phyloP scores from a whole-genome alignment of 2,797 vertebrate species.

The Botia almorhae region DNA sequence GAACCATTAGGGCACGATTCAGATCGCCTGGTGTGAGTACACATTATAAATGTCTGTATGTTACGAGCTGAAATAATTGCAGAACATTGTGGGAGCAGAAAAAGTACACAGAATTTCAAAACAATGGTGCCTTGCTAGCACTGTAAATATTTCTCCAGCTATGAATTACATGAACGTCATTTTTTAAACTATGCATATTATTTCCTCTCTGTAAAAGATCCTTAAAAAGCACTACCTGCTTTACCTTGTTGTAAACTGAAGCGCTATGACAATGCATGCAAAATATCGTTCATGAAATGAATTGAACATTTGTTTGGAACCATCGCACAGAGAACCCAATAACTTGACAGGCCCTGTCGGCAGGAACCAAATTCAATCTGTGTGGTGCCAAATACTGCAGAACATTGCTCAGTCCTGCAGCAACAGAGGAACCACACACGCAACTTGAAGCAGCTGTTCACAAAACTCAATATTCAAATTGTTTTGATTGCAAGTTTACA shows the following conservation, averaged over 20 bases:
- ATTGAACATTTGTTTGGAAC: conserved; percentile 75
- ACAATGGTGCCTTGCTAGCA: not conserved
- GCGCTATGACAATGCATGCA: not conserved
- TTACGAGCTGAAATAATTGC: not conserved
- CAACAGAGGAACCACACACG: conserved; percentile 69
- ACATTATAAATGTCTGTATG: too few species aligned
- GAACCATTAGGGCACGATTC: too few species aligned
- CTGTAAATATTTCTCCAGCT: not conserved
- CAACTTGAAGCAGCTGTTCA: not conserved
- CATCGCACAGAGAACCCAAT: conserved; percentile 71
- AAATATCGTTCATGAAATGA: not conserved
- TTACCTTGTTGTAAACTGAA: not conserved
- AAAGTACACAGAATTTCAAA: not conserved
- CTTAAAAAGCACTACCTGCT: too few species aligned
- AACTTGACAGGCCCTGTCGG: conserved; percentile 71
- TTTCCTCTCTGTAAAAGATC: too few species aligned
- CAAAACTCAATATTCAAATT: too few species aligned
- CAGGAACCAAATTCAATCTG: conserved; percentile 81
- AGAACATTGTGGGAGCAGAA: not conserved
- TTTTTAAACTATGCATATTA: too few species aligned
- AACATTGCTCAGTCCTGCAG: conserved; percentile 71
- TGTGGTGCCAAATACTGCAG: conserved; percentile 72
- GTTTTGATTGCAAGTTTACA: not conserved
- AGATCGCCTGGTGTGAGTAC: too few species aligned
- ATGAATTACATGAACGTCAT: too few species aligned